A percentile compares a stretch with the other conserved stretches of the same genome.
phyloP scores from a whole-genome alignment of 2,888 invertebrate species.

The Resseliella maxima region DNA sequence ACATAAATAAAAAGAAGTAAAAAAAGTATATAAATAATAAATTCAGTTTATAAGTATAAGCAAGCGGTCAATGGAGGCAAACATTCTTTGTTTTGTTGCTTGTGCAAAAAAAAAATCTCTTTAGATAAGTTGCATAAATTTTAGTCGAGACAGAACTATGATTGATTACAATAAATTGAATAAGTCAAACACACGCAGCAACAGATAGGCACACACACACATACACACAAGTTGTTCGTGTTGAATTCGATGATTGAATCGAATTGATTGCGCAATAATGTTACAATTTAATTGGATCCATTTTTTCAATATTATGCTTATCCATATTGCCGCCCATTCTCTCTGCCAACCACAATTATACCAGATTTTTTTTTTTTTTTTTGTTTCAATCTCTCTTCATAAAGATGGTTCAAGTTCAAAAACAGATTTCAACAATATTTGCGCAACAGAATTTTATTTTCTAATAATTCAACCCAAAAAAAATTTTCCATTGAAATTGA shows the following conservation, averaged over 20 bases:
- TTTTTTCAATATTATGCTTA: neutral
- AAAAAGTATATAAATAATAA: neutral
- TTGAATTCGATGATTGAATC: no score
- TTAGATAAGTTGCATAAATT: constrained; percentile 5
- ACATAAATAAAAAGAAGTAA: neutral
- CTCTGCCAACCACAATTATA: neutral
- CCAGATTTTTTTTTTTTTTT: neutral
- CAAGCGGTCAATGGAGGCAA: neutral
- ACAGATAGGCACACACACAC: no score
- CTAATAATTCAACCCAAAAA: no score
- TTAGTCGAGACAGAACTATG: neutral
- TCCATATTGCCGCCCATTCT: neutral
- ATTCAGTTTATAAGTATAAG: neutral
- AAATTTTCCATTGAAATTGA: neutral
- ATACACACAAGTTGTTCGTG: neutral
- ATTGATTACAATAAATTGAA: neutral
- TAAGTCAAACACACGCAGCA: neutral
- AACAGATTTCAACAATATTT: neutral
- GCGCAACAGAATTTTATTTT: neutral
- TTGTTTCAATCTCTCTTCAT: neutral
- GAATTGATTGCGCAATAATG: no score
- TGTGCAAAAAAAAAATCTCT: neutral
- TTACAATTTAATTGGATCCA: no score
- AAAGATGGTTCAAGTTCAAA: neutral
- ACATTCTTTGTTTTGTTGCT: neutral